Conservation (phyloP, 2,797 vertebrate genomes). For the Molossus molossus region DNA sequence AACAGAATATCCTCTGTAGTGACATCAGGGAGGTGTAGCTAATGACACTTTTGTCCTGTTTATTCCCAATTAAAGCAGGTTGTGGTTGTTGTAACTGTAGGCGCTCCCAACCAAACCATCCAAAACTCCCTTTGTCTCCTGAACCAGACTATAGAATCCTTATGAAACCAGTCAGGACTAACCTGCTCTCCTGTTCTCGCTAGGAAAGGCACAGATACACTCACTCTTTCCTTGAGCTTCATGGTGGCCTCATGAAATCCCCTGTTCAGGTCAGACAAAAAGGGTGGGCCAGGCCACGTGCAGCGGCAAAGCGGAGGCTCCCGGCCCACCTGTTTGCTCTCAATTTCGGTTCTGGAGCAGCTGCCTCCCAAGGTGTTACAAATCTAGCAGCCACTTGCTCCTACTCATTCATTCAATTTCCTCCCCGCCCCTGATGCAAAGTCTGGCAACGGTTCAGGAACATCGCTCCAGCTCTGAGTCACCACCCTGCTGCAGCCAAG, state of each 20-base stretch:
- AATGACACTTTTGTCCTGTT: slow-evolving; percentile 56
- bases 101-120: neutral
- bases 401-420: slow-evolving; percentile 82
- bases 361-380: slow-evolving; percentile 71
- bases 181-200: slow-evolving; percentile 62
- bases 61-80: slow-evolving; percentile 58
- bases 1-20: slow-evolving; percentile 50
- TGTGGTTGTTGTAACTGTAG: neutral
- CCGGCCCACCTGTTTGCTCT: neutral
- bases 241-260: slow-evolving; percentile 32
- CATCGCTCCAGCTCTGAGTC: slow-evolving; percentile 78
- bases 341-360: slow-evolving; percentile 40
- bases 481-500: slow-evolving; percentile 23
- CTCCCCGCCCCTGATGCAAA: slow-evolving; percentile 34
- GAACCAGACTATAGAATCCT: slow-evolving; percentile 22
- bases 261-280: neutral
- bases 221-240: slow-evolving; percentile 63
- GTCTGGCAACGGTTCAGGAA: slow-evolving; percentile 61
- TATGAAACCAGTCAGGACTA: slow-evolving; percentile 59
- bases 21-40: neutral
- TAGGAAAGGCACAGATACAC: neutral
- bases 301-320: neutral
- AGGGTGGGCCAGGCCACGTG: neutral
- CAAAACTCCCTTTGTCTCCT: slow-evolving; percentile 6
- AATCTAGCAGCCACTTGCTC: slow-evolving; percentile 67